phyloP scores from a whole-genome alignment of 2,888 invertebrate species.

The Aleiodes leptofemur region DNA sequence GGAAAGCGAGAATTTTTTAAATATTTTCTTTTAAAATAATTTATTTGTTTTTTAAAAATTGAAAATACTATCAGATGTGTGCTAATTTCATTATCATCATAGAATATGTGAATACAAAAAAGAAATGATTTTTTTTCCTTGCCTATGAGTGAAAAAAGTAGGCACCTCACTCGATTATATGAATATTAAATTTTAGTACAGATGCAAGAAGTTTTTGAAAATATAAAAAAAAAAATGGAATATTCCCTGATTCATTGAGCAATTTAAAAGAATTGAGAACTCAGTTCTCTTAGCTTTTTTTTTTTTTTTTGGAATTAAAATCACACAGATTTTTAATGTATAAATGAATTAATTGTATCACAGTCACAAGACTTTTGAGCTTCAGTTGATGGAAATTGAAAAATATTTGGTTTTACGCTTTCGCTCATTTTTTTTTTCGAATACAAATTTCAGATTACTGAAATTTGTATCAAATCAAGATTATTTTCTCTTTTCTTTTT shows the following conservation, averaged over 20 bases:
- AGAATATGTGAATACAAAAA: slow-evolving; percentile 15
- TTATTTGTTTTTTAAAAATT: too few species aligned
- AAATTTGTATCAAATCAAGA: slow-evolving; percentile 24
- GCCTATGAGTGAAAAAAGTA: background rate
- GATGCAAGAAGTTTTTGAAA: slow-evolving; percentile 22
- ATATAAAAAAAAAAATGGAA: slow-evolving; percentile 22
- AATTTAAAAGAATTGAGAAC: slow-evolving; percentile 17
- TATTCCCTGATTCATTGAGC: slow-evolving; percentile 18
- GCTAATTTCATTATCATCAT: too few species aligned
- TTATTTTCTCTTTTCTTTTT: slow-evolving; percentile 18
- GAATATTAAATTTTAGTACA: slow-evolving; percentile 11
- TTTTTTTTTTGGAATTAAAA: slow-evolving; percentile 18
- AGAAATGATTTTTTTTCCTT: slow-evolving; percentile 15
- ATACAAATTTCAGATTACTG: slow-evolving; percentile 7
- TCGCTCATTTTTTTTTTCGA: background rate
- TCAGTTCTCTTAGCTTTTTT: background rate
- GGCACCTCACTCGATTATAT: background rate
- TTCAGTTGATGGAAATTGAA: slow-evolving; percentile 23
- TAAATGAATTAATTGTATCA: slow-evolving; percentile 30
- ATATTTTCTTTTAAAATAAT: too few species aligned
- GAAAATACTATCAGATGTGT: too few species aligned
- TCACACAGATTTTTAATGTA: slow-evolving; percentile 29
- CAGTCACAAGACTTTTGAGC: slow-evolving; percentile 35
- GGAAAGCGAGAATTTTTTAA: too few species aligned
- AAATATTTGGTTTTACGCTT: slow-evolving; percentile 13